phyloP scores from a whole-genome alignment of 2,888 invertebrate genomes.

The Podabrus alpinus region DNA sequence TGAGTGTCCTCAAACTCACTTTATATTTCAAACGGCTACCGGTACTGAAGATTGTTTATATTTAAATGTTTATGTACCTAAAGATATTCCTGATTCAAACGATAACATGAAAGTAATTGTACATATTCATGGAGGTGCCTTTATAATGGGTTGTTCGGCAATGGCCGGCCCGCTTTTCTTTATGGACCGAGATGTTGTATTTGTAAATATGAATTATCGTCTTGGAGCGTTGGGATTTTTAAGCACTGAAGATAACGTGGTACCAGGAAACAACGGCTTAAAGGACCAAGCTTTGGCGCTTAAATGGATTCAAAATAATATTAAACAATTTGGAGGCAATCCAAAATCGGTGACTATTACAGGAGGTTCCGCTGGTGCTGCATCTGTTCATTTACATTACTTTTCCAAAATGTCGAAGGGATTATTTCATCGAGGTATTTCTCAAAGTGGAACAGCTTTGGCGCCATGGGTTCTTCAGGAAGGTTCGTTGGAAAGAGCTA shows the following conservation, averaged over 20 bases:
- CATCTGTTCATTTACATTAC: conserved; percentile 50
- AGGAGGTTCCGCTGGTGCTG: conserved; percentile 49
- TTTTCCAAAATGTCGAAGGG: conserved; percentile 49
- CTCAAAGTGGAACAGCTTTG: conserved; percentile 71
- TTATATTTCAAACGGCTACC: conserved; percentile 41
- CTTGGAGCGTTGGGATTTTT: background rate
- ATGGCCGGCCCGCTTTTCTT: conserved; percentile 48
- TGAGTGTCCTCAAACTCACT: conserved; percentile 36
- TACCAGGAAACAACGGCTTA: conserved; percentile 61
- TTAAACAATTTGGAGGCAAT: conserved; percentile 50
- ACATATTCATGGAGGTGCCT: background rate
- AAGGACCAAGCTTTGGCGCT: conserved; percentile 51
- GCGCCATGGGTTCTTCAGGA: conserved; percentile 60
- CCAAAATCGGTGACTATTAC: conserved; percentile 49
- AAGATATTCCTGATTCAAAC: background rate
- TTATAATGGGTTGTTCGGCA: conserved; percentile 42
- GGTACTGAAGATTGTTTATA: background rate
- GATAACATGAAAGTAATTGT: background rate
- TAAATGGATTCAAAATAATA: conserved; percentile 49
- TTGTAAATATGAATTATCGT: background rate
- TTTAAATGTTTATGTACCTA: background rate
- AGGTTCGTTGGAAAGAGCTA: conserved; percentile 63
- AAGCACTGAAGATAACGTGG: background rate
- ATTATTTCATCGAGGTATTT: conserved; percentile 64
- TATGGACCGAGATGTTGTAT: background rate